phyloP scores from a whole-genome alignment of 2,113 vertebrate genomes.

The Nicator chloris region DNA sequence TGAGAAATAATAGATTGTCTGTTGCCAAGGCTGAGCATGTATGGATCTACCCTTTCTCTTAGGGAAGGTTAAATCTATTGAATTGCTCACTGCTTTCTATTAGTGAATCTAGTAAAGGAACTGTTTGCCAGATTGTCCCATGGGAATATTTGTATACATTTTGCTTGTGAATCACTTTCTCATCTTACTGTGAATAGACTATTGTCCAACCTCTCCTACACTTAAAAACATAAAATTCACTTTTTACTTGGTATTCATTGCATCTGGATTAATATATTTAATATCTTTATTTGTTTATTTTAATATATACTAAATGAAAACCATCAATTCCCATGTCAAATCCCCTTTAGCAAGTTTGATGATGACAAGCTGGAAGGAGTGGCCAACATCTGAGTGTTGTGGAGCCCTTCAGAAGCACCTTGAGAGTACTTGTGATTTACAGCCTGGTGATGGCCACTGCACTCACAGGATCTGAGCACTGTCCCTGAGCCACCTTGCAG shows the following conservation, averaged over 20 bases:
- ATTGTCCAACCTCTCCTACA: not conserved
- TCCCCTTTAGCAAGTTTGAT: not conserved
- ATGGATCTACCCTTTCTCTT: not conserved
- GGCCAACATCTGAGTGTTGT: no score
- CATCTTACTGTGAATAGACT: not conserved
- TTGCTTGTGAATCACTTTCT: not conserved
- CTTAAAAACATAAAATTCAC: not conserved
- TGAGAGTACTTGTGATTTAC: not conserved
- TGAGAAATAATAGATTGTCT: not conserved
- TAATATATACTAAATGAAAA: not conserved
- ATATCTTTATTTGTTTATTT: not conserved
- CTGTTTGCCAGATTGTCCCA: not conserved
- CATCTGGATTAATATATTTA: not conserved
- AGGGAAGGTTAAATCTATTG: not conserved
- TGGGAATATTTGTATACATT: not conserved
- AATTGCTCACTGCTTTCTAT: not conserved
- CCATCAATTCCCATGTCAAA: not conserved
- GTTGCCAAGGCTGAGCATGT: not conserved
- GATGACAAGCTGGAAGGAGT: not conserved
- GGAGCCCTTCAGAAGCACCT: not conserved
- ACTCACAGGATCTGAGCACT: not conserved
- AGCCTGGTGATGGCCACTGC: not conserved
- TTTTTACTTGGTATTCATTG: not conserved
- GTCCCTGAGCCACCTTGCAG: not conserved
- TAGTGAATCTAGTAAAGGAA: not conserved